Evolutionary conservation across 2,888 invertebrate species (phyloP).

Genomic region (Zootermopsis nevadensis): DNA sequence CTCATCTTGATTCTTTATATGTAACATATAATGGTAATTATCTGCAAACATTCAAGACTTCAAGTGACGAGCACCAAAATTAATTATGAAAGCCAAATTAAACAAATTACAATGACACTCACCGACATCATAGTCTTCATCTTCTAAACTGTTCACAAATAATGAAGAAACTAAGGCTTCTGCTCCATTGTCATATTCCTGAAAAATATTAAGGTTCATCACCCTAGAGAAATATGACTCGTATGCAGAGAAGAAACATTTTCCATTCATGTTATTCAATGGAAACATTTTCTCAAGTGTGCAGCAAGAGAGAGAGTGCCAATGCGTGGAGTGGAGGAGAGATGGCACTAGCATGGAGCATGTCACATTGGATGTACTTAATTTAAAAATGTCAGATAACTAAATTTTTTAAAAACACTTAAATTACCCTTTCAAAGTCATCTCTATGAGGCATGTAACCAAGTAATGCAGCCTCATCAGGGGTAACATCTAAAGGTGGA

Average conservation of each 20-base stretch:
- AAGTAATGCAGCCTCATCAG: conserved; percentile 87
- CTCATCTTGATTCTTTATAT: not conserved
- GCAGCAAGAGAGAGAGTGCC: too few relatives aligned
- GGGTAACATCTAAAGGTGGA: conserved; percentile 82
- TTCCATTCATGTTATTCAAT: too few relatives aligned
- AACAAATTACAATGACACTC: conserved; percentile 56
- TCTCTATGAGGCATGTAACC: conserved; percentile 96
- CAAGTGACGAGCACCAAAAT: not conserved
- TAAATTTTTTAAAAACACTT: too few relatives aligned
- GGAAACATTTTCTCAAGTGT: too few relatives aligned
- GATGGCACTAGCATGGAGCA: too few relatives aligned
- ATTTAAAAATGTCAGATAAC: too few relatives aligned
- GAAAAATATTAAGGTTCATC: conserved; percentile 56
- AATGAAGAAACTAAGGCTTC: conserved; percentile 90
- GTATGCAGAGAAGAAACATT: too few relatives aligned
- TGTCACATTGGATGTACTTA: too few relatives aligned
- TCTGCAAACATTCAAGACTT: not conserved
- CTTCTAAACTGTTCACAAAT: conserved; percentile 82
- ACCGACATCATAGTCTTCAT: conserved; percentile 89
- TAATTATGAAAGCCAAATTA: not conserved
- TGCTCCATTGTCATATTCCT: conserved; percentile 93
- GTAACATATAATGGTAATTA: too few relatives aligned
- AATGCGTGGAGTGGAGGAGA: too few relatives aligned
- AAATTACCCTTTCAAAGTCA: conserved; percentile 88
- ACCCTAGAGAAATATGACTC: too few relatives aligned